Percentiles rank a stretch among this genome's conserved stretches.
phyloP scores from a whole-genome alignment of 2,113 vertebrate species.

The Solenodon paradoxus region DNA sequence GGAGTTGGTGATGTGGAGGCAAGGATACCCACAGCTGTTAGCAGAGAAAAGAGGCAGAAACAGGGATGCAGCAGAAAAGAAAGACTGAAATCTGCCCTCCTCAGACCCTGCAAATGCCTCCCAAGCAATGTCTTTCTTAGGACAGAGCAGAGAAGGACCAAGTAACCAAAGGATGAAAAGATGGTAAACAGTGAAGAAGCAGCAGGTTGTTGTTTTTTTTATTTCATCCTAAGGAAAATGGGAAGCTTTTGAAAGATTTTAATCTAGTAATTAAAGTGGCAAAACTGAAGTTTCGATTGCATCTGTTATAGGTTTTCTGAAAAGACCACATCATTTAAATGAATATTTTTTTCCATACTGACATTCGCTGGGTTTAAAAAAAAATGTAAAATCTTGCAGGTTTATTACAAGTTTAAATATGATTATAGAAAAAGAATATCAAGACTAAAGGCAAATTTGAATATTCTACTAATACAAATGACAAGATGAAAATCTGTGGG shows the following conservation, averaged over 20 bases:
- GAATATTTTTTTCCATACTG: not conserved
- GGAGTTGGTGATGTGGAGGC: not conserved
- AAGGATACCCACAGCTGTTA: not conserved
- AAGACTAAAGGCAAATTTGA: not conserved
- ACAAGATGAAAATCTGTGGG: not conserved
- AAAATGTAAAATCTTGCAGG: not conserved
- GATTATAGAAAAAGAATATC: not conserved
- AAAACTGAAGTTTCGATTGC: not conserved
- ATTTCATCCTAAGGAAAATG: not conserved
- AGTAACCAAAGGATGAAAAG: not conserved
- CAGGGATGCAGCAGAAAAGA: not conserved
- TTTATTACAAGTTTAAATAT: constrained; percentile 6
- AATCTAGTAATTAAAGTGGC: not conserved
- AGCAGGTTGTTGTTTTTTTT: not conserved
- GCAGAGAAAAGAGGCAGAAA: not conserved
- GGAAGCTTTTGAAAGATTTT: not conserved
- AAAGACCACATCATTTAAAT: not conserved
- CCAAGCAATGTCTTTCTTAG: not conserved
- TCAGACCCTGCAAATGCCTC: not conserved
- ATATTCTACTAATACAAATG: not conserved
- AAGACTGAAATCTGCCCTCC: not conserved
- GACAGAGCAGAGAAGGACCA: not conserved
- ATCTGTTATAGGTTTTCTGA: not conserved
- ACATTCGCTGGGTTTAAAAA: not conserved
- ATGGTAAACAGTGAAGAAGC: not conserved